Evolutionary conservation across 2,113 vertebrate genomes (phyloP), one percentile per base, ranked within the genome.

Genomic region (Martes martes): DNA sequence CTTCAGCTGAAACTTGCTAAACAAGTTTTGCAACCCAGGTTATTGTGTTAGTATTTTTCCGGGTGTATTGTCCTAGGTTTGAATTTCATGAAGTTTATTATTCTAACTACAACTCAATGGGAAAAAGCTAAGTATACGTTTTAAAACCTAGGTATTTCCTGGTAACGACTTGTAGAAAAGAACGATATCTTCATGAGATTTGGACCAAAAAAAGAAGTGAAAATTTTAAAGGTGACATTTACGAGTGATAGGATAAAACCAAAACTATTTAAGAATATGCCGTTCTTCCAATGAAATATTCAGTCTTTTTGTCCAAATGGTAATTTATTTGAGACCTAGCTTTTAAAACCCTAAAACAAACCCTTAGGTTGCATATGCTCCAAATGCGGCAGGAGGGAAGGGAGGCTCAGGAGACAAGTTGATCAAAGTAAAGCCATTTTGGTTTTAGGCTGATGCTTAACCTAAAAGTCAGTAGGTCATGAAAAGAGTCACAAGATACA

Each of bases 21-120:
- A 95, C 98, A 97, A 96, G 98, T 96, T 97, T 97, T 97, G 87
- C 94, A 96, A 89, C 90, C 94, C 94, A 97, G 84, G 89, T 98
- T 90, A 96, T 95, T 97, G 89, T 96, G 91, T 95, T 97, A 93
- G 52, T 80, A 90, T 97, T 98, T 98, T 98, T 96, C 95, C 16
- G 50, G 82, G 69, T 97, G 39, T 92, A 96, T 98, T 97, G 92
- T 88, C 95, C 73, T 59, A 86, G 28, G 82, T 95, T 97, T 96
- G 61, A 94, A 96, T 97, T 97, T 98, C 87, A 91, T 90, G 87
- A 90, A 95, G 89, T 97, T 94, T 96, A 96, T 97, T 97, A 83
- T 95, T 94, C 79, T 94, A 93, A 74, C 83, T 93, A 91, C 52
- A 91, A 85, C 59, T 91, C 93, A 94, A 11, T 82, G 83, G 85